Evolutionary conservation across 2,797 vertebrate genomes (phyloP), one percentile per base, ranked within the genome.

Genomic region (Heterohyrax brucei): DNA sequence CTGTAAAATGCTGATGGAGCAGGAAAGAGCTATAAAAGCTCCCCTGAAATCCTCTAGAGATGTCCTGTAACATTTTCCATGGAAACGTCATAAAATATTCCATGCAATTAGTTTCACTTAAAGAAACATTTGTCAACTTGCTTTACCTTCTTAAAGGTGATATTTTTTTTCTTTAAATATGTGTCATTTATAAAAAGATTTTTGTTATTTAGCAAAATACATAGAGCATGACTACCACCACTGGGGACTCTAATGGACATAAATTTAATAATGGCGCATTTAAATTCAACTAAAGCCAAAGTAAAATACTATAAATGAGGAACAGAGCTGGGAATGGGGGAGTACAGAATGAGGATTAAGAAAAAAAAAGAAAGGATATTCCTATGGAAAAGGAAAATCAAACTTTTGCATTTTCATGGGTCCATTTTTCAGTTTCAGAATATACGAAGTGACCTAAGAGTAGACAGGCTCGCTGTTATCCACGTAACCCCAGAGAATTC

Each of bases 41-140:
- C 96, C 96, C 95, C 97, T 85, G 85, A 96, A 97, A 97, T 96
- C 82, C 97, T 97, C 97, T 82, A 93, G 97, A 96, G 97, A 97
- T 97, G 97, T 96, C 96, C 97, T 79, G 93, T 97, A 97, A 98
- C 95, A 96, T 98, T 97, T 98, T 97, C 97, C 97, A 97, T 96
- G 97, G 97, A 98, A 98, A 97, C 89, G 96, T 91, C 97, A 96
- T 97, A 96, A 98, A 98, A 98, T 94, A 97, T 96, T 97, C 97
- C 90, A 92, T 87, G 93, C 96, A 97, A 97, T 98, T 97, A 97
- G 92, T 81, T 97, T 93, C 90, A 96, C 93, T 97, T 97, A 97
- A 97, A 97, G 96, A 90, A 97, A 96, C 95, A 97, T 92, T 96
- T 97, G 97, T 98, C 97, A 94, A 93, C 68, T 94, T 75, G 87